Percentiles rank a stretch among this genome's conserved stretches.
Conservation (phyloP, 2,113 vertebrate species). For the Tenebrosternarchus preto region DNA sequence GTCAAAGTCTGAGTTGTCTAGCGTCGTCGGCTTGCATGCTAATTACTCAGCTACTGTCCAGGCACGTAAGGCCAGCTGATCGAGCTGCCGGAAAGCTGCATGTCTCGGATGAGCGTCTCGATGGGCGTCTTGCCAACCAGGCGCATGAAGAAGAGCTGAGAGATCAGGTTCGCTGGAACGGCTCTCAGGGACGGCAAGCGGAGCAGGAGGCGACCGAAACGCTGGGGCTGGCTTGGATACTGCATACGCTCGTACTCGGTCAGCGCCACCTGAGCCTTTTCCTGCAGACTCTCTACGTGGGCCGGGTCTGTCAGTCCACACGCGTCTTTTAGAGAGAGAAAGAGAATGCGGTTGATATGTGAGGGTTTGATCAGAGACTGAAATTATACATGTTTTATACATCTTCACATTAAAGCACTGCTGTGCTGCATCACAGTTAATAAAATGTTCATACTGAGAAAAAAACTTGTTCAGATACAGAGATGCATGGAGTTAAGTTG, state of each 20-base stretch:
- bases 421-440: no score
- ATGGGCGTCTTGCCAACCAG: slow-evolving; percentile 97
- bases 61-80: slow-evolving; percentile 93
- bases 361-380: no score
- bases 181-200: slow-evolving; percentile 89
- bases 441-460: no score
- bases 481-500: not conserved
- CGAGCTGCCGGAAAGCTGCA: slow-evolving; percentile 95
- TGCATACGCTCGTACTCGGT: slow-evolving; percentile 89
- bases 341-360: not conserved
- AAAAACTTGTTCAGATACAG: not conserved
- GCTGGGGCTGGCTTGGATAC: slow-evolving; percentile 90
- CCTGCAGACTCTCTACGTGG: slow-evolving; percentile 91
- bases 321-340: slow-evolving; percentile 76
- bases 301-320: slow-evolving; percentile 88
- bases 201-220: slow-evolving; percentile 88
- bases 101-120: slow-evolving; percentile 95
- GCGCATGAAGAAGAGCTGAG: slow-evolving; percentile 97
- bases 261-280: slow-evolving; percentile 93
- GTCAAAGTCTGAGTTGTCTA: slow-evolving; percentile 13
- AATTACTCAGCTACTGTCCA: slow-evolving; percentile 74
- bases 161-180: slow-evolving; percentile 91
- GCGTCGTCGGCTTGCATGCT: slow-evolving; percentile 27
- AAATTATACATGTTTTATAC: no score
- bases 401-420: no score